These are phyloP conservation scores for Polydesmus complanatus DNA, from an alignment of 2,888 invertebrate genomes.

Conservation along the genomic window DNA sequence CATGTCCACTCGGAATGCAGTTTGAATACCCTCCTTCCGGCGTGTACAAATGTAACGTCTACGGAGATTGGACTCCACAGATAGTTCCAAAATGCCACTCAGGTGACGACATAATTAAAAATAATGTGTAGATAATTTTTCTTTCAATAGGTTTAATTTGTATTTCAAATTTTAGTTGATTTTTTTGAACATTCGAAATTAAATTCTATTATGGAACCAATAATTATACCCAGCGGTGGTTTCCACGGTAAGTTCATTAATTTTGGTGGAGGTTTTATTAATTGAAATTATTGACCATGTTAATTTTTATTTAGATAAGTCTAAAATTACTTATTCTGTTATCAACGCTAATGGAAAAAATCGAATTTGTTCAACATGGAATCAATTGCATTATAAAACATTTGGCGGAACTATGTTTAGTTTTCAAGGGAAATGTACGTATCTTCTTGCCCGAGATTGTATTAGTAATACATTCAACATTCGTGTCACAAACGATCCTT, in stretches of 20 bases:
- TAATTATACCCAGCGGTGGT: neutral
- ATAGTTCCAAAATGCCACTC: slow-evolving; percentile 53
- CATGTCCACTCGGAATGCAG: slow-evolving; percentile 49
- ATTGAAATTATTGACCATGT: too few relatives aligned
- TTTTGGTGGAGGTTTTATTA: too few relatives aligned
- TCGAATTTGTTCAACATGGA: slow-evolving; percentile 65
- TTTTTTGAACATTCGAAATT: neutral
- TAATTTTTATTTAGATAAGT: neutral
- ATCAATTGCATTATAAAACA: slow-evolving; percentile 64
- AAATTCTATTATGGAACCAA: neutral
- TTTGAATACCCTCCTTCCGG: slow-evolving; percentile 47
- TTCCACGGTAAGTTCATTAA: neutral
- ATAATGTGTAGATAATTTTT: neutral
- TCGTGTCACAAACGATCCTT: slow-evolving; percentile 40
- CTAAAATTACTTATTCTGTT: neutral
- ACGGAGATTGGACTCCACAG: slow-evolving; percentile 50
- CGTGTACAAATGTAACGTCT: slow-evolving; percentile 51
- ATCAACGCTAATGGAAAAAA: slow-evolving; percentile 8
- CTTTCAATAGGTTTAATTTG: neutral
- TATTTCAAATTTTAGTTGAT: neutral
- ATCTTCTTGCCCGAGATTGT: slow-evolving; percentile 55
- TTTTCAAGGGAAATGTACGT: slow-evolving; percentile 60
- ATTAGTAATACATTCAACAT: slow-evolving; percentile 53
- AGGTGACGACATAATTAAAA: slow-evolving; percentile 14
- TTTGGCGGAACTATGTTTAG: slow-evolving; percentile 66